A percentile compares a stretch with the other conserved stretches of the same genome.
phyloP scores from a whole-genome alignment of 2,113 vertebrate genomes.

The Labrus mixtus region DNA sequence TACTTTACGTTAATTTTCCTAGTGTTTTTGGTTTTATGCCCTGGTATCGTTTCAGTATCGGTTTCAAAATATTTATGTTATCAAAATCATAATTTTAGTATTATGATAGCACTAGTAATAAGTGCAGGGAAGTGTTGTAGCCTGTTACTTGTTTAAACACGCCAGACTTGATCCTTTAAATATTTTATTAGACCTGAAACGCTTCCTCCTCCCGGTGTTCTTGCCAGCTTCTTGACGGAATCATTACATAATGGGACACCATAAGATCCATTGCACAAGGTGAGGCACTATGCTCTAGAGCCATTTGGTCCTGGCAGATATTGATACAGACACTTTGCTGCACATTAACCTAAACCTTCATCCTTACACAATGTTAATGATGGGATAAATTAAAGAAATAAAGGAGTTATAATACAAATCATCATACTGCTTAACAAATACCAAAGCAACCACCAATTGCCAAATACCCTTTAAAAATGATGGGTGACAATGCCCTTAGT shows the following conservation, averaged over 20 bases:
- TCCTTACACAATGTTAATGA: conserved; percentile 64
- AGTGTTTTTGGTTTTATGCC: too few species aligned
- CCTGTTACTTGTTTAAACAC: conserved; percentile 1
- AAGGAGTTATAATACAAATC: conserved; percentile 45
- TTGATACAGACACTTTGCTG: conserved; percentile 65
- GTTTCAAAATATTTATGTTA: too few species aligned
- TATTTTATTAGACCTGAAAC: conserved; percentile 18
- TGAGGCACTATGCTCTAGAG: conserved; percentile 53
- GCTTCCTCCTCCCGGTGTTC: conserved; percentile 8
- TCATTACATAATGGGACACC: conserved; percentile 57
- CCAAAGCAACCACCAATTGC: neutral
- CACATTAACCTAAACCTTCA: conserved; percentile 66
- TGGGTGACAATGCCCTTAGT: too few species aligned
- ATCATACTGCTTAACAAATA: conserved; percentile 51
- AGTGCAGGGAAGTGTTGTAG: too few species aligned
- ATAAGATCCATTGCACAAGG: conserved; percentile 56
- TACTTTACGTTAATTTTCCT: too few species aligned
- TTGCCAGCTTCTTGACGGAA: conserved; percentile 44
- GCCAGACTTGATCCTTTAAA: conserved; percentile 4
- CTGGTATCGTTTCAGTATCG: too few species aligned
- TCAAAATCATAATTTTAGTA: too few species aligned
- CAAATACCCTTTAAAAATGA: too few species aligned
- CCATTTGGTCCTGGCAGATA: conserved; percentile 66
- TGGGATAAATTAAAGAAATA: conserved; percentile 47
- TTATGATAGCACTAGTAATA: too few species aligned